phyloP scores from a whole-genome alignment of 2,797 vertebrate genomes.

The Coregonus suidteri region DNA sequence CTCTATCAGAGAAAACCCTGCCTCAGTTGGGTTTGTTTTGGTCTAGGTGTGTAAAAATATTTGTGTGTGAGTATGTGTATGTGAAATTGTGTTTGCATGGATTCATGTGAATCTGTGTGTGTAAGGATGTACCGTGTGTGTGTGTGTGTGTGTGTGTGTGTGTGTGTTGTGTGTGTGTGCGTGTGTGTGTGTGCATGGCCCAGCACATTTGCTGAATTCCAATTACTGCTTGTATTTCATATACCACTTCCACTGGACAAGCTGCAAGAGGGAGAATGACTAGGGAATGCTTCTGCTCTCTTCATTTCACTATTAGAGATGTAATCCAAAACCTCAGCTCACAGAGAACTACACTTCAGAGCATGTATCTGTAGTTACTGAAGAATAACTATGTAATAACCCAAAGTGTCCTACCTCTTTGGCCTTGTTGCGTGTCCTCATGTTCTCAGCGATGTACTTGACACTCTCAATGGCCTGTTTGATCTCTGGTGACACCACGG shows the following conservation, averaged over 20 bases:
- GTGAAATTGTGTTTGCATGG: background rate
- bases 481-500: conserved; percentile 81
- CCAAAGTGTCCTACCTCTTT: conserved; percentile 79
- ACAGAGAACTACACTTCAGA: background rate
- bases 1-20: background rate
- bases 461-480: conserved; percentile 85
- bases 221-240: background rate
- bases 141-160: background rate
- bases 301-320: background rate
- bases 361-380: background rate
- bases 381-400: background rate
- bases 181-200: background rate
- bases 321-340: conserved; percentile 2
- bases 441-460: conserved; percentile 91
- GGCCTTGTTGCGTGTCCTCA: conserved; percentile 87
- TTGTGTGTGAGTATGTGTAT: background rate
- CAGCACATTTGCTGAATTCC: conserved; percentile 10
- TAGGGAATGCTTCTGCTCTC: background rate
- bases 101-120: background rate
- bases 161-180: background rate
- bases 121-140: background rate
- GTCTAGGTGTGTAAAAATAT: background rate
- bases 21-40: background rate
- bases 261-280: background rate
- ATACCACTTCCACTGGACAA: background rate